Conservation (phyloP, 2,797 vertebrate species). For the Malacoctenus gilli region DNA sequence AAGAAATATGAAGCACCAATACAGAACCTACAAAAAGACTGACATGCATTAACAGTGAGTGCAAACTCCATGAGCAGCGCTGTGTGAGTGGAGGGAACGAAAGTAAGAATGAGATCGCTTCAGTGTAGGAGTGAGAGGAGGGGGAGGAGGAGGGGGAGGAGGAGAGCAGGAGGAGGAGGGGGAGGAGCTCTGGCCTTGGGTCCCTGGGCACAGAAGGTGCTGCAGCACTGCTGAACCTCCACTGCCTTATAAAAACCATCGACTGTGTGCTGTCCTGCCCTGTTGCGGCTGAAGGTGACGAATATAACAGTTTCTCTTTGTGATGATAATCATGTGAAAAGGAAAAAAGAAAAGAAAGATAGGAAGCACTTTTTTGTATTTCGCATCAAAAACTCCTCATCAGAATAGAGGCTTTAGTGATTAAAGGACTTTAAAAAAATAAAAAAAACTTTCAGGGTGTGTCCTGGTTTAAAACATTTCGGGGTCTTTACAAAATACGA, state of each 20-base stretch:
- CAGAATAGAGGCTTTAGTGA: no score
- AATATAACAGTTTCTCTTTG: slow-evolving; percentile 8
- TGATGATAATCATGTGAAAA: slow-evolving; percentile 4
- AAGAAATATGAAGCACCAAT: slow-evolving; percentile 23
- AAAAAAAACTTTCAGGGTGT: no score
- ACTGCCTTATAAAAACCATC: slow-evolving; percentile 33
- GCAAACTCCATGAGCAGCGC: slow-evolving; percentile 33
- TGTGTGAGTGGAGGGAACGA: slow-evolving; percentile 48
- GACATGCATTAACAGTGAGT: slow-evolving; percentile 24
- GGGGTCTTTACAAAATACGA: no score
- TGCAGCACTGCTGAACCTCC: slow-evolving; percentile 65
- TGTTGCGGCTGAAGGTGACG: slow-evolving; percentile 24
- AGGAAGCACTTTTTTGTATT: no score
- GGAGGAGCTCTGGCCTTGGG: slow-evolving; percentile 88
- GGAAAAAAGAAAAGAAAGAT: no score
- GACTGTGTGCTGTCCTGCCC: slow-evolving; percentile 25
- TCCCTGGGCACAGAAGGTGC: slow-evolving; percentile 91
- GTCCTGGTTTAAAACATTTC: no score
- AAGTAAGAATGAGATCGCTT: slow-evolving; percentile 56
- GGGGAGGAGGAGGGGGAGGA: slow-evolving; percentile 55
- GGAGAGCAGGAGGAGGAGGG: slow-evolving; percentile 74
- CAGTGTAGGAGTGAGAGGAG: slow-evolving; percentile 74
- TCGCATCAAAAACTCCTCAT: slow-evolving; percentile 6
- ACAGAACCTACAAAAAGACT: slow-evolving; percentile 18
- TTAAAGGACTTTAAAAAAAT: no score